These are phyloP conservation scores for Eupithecia inturbata DNA, from an alignment of 2,888 invertebrate species.

Conservation along the genomic window DNA sequence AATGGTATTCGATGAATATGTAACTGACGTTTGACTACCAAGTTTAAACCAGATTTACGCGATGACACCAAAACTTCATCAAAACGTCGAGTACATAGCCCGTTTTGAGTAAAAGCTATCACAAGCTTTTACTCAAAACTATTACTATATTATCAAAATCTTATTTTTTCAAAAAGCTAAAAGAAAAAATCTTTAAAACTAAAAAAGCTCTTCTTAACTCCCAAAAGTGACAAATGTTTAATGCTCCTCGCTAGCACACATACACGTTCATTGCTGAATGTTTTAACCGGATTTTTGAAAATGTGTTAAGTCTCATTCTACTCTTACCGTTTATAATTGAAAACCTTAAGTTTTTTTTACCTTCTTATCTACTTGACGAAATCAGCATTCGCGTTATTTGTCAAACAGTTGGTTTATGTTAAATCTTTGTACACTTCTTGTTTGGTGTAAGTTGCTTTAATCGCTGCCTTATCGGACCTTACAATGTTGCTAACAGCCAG, in stretches of 20 bases:
- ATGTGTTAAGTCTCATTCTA: background rate
- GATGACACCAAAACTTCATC: background rate
- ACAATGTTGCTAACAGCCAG: slow-evolving; percentile 39
- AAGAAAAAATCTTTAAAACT: background rate
- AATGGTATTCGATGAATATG: slow-evolving; percentile 14
- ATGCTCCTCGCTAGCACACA: too few species aligned
- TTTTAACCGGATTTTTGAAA: too few species aligned
- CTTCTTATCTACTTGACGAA: background rate
- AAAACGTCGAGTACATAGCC: background rate
- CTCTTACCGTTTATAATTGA: background rate
- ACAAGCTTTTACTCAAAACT: too few species aligned
- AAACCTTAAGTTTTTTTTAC: background rate
- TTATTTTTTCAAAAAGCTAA: background rate
- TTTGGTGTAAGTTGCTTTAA: background rate
- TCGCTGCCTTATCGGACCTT: slow-evolving; percentile 11
- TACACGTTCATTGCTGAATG: too few species aligned
- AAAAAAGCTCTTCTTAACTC: background rate
- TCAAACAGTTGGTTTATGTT: background rate
- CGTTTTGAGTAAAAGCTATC: too few species aligned
- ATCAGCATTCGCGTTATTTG: background rate
- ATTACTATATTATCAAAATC: too few species aligned
- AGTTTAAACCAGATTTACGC: background rate
- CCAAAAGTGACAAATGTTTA: background rate
- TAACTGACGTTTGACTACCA: background rate
- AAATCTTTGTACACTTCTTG: background rate